phyloP scores from a whole-genome alignment of 2,113 vertebrate genomes.

The Neoarius graeffei region DNA sequence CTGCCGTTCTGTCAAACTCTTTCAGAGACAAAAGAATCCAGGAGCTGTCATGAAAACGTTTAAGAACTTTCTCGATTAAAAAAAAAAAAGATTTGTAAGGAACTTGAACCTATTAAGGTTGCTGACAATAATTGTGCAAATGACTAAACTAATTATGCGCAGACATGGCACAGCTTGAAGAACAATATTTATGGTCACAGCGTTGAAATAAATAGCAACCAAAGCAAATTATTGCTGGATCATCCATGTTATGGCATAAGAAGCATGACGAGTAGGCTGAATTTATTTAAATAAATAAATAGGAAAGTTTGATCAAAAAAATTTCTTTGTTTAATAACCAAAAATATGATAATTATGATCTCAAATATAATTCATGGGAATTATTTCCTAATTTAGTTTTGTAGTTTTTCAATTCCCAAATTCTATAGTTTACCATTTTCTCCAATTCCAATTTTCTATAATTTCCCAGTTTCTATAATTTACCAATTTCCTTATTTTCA shows the following conservation, averaged over 20 bases:
- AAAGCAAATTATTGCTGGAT: neutral
- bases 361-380: too few relatives aligned
- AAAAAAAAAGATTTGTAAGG: neutral
- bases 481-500: neutral
- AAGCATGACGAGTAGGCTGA: neutral
- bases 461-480: neutral
- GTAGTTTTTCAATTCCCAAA: neutral
- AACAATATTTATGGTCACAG: slow-evolving; percentile 10
- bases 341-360: neutral
- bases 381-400: neutral
- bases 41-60: slow-evolving; percentile 40
- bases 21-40: slow-evolving; percentile 21
- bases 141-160: slow-evolving; percentile 21
- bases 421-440: neutral
- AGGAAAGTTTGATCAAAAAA: neutral
- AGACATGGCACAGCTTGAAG: neutral
- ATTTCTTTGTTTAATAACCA: neutral
- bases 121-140: slow-evolving; percentile 17
- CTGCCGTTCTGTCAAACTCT: slow-evolving; percentile 37
- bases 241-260: neutral
- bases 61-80: slow-evolving; percentile 22
- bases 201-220: neutral
- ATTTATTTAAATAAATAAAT: neutral
- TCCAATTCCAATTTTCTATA: neutral
- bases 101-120: slow-evolving; percentile 5